Percentiles rank a stretch among this genome's conserved stretches.
These are phyloP conservation scores for Eristalinus sepulchralis DNA, from an alignment of 2,888 invertebrate species.

Conservation along the genomic window DNA sequence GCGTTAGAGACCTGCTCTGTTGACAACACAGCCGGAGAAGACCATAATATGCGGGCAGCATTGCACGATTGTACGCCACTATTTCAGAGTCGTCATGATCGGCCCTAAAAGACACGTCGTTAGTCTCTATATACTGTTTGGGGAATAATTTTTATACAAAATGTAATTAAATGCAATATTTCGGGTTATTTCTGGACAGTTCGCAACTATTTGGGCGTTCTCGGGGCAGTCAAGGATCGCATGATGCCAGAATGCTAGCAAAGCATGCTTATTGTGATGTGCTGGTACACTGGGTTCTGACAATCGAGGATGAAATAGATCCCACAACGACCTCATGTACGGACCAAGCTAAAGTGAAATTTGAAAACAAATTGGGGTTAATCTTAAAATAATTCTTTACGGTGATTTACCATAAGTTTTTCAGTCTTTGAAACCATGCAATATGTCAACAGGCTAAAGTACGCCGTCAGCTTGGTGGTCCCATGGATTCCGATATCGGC, in stretches of 20 bases:
- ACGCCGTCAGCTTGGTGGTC: conserved; percentile 94
- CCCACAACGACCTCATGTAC: conserved; percentile 95
- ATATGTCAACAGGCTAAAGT: conserved; percentile 95
- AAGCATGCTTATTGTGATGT: conserved; percentile 96
- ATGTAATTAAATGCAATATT: conserved; percentile 98
- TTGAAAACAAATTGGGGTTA: background rate
- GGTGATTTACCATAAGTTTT: conserved; percentile 89
- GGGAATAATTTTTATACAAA: conserved; percentile 84
- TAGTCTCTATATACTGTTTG: background rate
- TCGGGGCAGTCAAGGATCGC: conserved; percentile 96
- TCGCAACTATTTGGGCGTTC: conserved; percentile 93
- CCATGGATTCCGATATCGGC: conserved; percentile 93
- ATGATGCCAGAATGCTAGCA: conserved; percentile 96
- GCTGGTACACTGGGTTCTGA: conserved; percentile 97
- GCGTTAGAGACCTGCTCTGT: conserved; percentile 91
- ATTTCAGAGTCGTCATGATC: conserved; percentile 98
- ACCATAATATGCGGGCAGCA: conserved; percentile 96
- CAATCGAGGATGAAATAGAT: conserved; percentile 95
- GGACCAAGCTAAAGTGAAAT: conserved; percentile 91
- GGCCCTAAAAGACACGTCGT: conserved; percentile 83
- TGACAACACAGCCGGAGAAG: conserved; percentile 94
- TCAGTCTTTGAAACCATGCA: conserved; percentile 95
- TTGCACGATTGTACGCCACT: conserved; percentile 94
- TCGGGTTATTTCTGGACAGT: conserved; percentile 93
- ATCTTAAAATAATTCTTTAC: conserved; percentile 1